Evolutionary conservation across 1,140 invertebrate genomes (phyloP).

Genomic region (Chelonus insularis): DNA sequence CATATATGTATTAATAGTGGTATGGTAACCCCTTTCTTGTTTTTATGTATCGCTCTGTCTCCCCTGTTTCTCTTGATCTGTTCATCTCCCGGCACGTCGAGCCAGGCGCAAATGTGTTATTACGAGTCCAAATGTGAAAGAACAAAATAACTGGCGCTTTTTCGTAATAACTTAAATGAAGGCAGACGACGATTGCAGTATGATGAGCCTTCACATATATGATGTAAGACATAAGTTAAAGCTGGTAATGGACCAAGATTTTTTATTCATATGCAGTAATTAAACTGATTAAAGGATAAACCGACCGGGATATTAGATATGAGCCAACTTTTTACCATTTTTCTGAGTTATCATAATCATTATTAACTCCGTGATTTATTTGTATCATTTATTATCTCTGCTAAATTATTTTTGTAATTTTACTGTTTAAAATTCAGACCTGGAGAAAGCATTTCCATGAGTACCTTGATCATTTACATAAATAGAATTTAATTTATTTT

Average conservation of each 20-base stretch:
- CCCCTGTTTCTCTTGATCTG: too few relatives aligned
- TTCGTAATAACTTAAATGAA: background rate
- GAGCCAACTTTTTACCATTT: background rate
- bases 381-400: background rate
- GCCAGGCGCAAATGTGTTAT: background rate
- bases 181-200: background rate
- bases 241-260: background rate
- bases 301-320: too few relatives aligned
- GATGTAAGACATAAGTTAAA: background rate
- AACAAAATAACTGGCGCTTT: background rate
- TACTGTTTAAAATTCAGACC: background rate
- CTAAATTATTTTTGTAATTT: background rate
- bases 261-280: background rate
- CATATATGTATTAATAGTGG: background rate
- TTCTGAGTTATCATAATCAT: background rate
- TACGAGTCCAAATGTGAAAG: background rate
- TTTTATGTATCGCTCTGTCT: too few relatives aligned
- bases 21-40: too few relatives aligned
- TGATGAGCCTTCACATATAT: background rate
- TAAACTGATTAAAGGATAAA: background rate
- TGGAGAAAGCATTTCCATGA: too few relatives aligned
- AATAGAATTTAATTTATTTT: too few relatives aligned
- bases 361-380: background rate
- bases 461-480: too few relatives aligned
- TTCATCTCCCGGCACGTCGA: too few relatives aligned